A percentile compares a stretch with the other conserved stretches of the same genome.
phyloP scores from a whole-genome alignment of 2,797 vertebrate species.

The Hirundo rustica region DNA sequence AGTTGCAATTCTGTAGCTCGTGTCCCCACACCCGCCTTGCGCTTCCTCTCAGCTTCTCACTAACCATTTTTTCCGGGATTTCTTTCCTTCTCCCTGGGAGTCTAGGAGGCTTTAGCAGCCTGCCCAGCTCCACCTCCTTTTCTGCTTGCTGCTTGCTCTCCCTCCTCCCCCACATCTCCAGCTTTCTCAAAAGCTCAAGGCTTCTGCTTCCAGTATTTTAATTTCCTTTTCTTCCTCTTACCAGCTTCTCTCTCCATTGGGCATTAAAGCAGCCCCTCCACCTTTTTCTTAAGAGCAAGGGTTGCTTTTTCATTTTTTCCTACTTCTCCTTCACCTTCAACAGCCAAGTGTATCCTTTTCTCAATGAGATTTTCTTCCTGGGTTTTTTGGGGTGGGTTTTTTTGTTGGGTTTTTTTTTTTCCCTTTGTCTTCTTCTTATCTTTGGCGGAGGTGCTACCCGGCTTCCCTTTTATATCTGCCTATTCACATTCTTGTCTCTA shows the following conservation, averaged over 20 bases:
- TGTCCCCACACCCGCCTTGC: not conserved
- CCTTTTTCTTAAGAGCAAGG: not conserved
- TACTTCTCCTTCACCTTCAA: not conserved
- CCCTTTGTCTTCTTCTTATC: not conserved
- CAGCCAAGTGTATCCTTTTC: not conserved
- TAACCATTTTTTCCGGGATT: not conserved
- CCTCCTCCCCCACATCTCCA: constrained; percentile 51
- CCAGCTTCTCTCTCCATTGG: not conserved
- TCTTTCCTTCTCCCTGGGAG: not conserved
- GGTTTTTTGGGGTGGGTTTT: too few relatives aligned
- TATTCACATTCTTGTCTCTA: not conserved
- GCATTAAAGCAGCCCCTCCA: not conserved
- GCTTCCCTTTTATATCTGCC: not conserved
- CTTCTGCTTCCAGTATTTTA: constrained; percentile 31
- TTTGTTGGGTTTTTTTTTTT: not conserved
- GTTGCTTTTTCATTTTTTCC: not conserved
- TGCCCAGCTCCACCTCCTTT: constrained; percentile 51
- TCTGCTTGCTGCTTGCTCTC: constrained; percentile 9
- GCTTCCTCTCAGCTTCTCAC: not conserved
- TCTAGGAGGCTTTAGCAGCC: not conserved
- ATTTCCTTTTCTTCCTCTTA: constrained; percentile 27
- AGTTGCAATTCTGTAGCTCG: not conserved
- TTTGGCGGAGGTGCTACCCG: not conserved
- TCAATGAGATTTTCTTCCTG: constrained; percentile 12
- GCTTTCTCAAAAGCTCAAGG: constrained; percentile 36